phyloP scores from a whole-genome alignment of 2,888 invertebrate species.

The Glomeris marginata region DNA sequence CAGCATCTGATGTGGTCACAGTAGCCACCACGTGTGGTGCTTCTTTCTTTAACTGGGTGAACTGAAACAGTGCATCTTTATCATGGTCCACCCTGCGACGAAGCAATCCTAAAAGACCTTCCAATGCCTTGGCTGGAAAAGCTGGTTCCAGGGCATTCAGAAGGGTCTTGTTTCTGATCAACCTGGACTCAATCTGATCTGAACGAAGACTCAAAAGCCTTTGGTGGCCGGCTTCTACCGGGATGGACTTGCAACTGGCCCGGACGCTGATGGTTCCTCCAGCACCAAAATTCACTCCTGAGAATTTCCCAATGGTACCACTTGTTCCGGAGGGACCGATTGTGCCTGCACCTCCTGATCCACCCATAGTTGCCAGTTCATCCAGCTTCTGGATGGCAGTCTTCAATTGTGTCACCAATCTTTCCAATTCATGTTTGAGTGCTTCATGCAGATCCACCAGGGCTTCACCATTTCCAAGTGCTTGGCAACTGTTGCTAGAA shows the following conservation, averaged over 20 bases:
- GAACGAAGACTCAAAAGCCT: conserved; percentile 66
- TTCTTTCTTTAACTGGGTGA: conserved; percentile 41
- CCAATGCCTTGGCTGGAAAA: conserved; percentile 62
- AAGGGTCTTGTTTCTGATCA: conserved; percentile 82
- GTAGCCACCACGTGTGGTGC: conserved; percentile 38
- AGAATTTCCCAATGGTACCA: not conserved
- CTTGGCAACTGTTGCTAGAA: too few relatives aligned
- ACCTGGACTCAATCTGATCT: conserved; percentile 70
- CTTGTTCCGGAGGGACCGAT: not conserved
- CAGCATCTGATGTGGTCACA: conserved; percentile 31
- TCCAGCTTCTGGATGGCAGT: conserved; percentile 73
- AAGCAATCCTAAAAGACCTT: conserved; percentile 53
- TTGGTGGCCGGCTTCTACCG: conserved; percentile 76
- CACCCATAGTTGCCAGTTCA: conserved; percentile 29
- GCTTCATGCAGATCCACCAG: conserved; percentile 32
- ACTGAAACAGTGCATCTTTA: conserved; percentile 64
- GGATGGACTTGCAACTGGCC: conserved; percentile 42
- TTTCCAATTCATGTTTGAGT: conserved; percentile 49
- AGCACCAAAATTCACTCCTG: not conserved
- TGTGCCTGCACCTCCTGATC: conserved; percentile 17
- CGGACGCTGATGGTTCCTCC: conserved; percentile 20
- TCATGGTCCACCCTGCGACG: conserved; percentile 73
- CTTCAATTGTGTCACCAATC: conserved; percentile 72
- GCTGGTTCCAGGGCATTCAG: conserved; percentile 51
- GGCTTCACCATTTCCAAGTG: conserved; percentile 35